Evolutionary conservation across 2,888 invertebrate species (phyloP).

Genomic region (Andrena marginata): DNA sequence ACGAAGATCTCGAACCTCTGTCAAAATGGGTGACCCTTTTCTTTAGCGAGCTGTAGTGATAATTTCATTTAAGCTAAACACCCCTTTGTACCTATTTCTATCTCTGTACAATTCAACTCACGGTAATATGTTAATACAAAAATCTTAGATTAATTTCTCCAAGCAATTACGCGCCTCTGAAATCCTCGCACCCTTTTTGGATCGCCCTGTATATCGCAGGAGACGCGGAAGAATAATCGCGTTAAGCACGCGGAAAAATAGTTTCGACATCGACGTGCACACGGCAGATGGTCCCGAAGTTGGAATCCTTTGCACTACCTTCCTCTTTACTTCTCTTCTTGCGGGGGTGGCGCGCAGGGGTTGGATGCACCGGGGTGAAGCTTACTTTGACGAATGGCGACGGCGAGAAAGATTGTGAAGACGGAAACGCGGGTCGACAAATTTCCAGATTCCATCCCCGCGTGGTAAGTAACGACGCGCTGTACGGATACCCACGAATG

Average conservation of each 20-base stretch:
- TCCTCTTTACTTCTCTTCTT: background rate
- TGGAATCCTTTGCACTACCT: slow-evolving; percentile 4
- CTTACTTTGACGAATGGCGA: slow-evolving; percentile 9
- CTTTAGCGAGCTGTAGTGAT: no score
- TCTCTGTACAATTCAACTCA: no score
- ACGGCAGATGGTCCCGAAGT: background rate
- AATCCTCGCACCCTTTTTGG: background rate
- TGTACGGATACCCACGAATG: background rate
- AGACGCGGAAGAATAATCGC: slow-evolving; percentile 2
- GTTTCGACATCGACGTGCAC: slow-evolving; percentile 19
- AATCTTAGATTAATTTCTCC: no score
- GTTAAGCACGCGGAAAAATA: slow-evolving; percentile 27
- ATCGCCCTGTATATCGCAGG: background rate
- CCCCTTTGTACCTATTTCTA: no score
- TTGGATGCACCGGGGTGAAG: slow-evolving; percentile 1
- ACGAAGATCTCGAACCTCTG: no score
- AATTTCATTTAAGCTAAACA: no score
- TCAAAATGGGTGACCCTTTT: no score
- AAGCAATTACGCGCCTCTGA: background rate
- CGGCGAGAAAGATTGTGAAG: slow-evolving; percentile 13
- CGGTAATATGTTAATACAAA: no score
- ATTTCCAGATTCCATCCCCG: slow-evolving; percentile 26
- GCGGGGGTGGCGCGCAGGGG: background rate
- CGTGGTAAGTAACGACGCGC: background rate
- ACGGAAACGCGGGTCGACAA: slow-evolving; percentile 34